Evolutionary conservation across 2,113 vertebrate species (phyloP), one percentile per base, ranked within the genome.

Genomic region (Glareola pratincola): DNA sequence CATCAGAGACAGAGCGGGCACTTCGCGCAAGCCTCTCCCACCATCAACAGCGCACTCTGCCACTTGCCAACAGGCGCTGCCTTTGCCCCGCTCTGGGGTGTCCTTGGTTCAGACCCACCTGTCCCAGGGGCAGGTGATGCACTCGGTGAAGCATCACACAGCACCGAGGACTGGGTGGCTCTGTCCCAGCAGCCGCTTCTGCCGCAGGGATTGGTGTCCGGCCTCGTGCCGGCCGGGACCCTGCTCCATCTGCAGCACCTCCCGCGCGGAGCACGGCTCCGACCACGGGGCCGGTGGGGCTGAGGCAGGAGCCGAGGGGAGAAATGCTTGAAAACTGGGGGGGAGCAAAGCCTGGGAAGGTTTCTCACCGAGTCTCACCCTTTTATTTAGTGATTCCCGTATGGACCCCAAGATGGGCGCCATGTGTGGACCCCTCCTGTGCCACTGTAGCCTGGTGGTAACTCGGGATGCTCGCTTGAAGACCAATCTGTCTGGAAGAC

Each of bases 391-490:
- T 1, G 29, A 59, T 10, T 19, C 51, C 43, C 2, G 1, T 6
- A 14, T 0, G 2, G 66, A 12, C 12, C 6, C 9, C 6, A 10
- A 39, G 74, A 11, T 41, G 41, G 41, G 41, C 12, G 41, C 13
- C 22, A 8, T 0, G 16, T 3, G 21, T 64, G 22, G 34, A 39
- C 13, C 32, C 37, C 47, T 15, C n/a, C 47, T 3, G 2, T 7
- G 36, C 15, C 23, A 9, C 54, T 9, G 2, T 12, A 22, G 22
- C 14, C 26, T 12, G 4, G 34, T 11, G 54, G 27, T 39, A 41
- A 51, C 57, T 17, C 1, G 0, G 10, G 18, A 27, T 1, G 6
- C 39, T 24, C 4, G 2, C 10, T 17, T 26, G 2, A 10, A 51
- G 63, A 43, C 21, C 20, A 2, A 8, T 7, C 63, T 43, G 29